Evolutionary conservation across 1,140 invertebrate species (phyloP).

Genomic region (Trigoniulus corallinus): DNA sequence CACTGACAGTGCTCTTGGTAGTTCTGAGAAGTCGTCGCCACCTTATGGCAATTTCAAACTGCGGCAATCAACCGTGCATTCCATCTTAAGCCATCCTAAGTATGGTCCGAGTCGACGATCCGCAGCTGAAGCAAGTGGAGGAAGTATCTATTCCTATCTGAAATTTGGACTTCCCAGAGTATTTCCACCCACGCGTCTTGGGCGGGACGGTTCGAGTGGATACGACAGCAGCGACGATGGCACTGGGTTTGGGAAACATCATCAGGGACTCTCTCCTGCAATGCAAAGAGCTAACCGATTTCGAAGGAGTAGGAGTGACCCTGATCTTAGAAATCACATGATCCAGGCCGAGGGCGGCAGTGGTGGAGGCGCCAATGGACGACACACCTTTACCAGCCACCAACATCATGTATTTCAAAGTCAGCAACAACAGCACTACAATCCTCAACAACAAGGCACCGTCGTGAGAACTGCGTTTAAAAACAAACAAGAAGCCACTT

Average conservation of each 20-base stretch:
- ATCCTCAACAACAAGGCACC: background rate
- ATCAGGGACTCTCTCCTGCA: background rate
- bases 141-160: slow-evolving; percentile 80
- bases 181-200: slow-evolving; percentile 42
- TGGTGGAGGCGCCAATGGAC: slow-evolving; percentile 9
- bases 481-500: slow-evolving; percentile 29
- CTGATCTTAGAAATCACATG: slow-evolving; percentile 58
- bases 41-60: slow-evolving; percentile 87
- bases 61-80: slow-evolving; percentile 79
- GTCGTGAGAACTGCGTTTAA: too few relatives aligned
- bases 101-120: slow-evolving; percentile 37
- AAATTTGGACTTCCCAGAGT: slow-evolving; percentile 83
- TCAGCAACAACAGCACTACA: background rate
- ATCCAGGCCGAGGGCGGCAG: slow-evolving; percentile 18
- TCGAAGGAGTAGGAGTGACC: slow-evolving; percentile 41
- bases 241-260: background rate
- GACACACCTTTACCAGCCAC: slow-evolving; percentile 7
- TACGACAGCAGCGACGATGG: slow-evolving; percentile 63
- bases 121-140: slow-evolving; percentile 40
- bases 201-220: slow-evolving; percentile 53
- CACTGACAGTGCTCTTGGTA: slow-evolving; percentile 78
- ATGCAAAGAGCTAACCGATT: background rate
- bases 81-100: slow-evolving; percentile 65
- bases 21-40: slow-evolving; percentile 69
- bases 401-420: slow-evolving; percentile 1